phyloP scores from a whole-genome alignment of 1,140 invertebrate genomes.

The Hirudo medicinalis region DNA sequence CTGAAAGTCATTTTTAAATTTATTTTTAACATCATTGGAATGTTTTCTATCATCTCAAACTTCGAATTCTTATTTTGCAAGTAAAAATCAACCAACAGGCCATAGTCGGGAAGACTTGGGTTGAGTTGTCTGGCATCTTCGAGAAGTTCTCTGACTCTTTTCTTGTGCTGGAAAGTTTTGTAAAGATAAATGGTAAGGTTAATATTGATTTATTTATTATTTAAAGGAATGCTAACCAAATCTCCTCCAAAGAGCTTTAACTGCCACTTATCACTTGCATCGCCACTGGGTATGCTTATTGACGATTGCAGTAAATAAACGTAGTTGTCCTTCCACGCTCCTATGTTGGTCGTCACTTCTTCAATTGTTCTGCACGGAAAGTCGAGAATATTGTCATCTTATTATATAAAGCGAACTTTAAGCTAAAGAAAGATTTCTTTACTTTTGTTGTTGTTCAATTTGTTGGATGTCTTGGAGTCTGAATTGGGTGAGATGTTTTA shows the following conservation, averaged over 20 bases:
- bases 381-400: neutral
- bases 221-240: conserved; percentile 33
- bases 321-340: conserved; percentile 45
- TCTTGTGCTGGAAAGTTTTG: conserved; percentile 40
- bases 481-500: conserved; percentile 36
- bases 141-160: conserved; percentile 40
- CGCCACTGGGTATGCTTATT: conserved; percentile 42
- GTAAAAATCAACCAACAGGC: conserved; percentile 35
- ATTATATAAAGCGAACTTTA: neutral
- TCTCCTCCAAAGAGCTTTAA: conserved; percentile 45
- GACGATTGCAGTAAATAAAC: conserved; percentile 45
- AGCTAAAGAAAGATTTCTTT: too few relatives aligned
- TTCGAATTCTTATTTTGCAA: neutral
- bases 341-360: conserved; percentile 38
- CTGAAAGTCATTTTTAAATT: conserved; percentile 26
- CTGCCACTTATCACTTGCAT: conserved; percentile 41
- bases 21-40: neutral
- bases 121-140: conserved; percentile 43
- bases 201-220: neutral
- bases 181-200: neutral
- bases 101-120: conserved; percentile 45
- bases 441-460: conserved; percentile 14
- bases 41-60: neutral
- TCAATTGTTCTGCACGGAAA: conserved; percentile 31
- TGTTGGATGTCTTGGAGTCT: conserved; percentile 22